Conservation (phyloP, 1,140 invertebrate genomes). For the Drosophila varians region DNA sequence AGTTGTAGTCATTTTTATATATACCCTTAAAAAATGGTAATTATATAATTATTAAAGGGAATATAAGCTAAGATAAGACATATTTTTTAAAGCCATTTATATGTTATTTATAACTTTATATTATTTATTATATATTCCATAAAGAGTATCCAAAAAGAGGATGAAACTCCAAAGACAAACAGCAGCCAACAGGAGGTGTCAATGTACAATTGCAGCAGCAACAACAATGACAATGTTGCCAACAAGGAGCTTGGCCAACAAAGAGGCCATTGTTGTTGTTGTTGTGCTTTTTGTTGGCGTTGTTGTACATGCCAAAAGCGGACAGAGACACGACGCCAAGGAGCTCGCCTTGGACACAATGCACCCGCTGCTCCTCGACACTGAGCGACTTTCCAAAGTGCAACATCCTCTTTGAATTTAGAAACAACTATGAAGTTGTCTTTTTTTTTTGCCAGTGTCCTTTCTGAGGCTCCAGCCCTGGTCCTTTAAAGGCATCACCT, state of each 20-base stretch:
- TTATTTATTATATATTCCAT: background rate
- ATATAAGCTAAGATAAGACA: background rate
- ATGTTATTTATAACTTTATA: no score
- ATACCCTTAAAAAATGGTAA: conserved; percentile 3
- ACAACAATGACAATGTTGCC: conserved; percentile 20
- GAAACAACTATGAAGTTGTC: no score
- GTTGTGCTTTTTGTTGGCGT: conserved; percentile 44
- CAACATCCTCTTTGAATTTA: background rate
- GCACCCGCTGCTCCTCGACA: conserved; percentile 13
- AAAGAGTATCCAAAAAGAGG: background rate
- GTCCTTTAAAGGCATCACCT: background rate
- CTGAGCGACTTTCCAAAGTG: background rate
- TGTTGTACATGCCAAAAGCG: conserved; percentile 71
- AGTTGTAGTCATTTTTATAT: background rate
- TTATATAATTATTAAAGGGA: background rate
- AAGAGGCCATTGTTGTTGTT: conserved; percentile 75
- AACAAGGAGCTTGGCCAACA: conserved; percentile 56
- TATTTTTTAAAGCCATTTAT: no score
- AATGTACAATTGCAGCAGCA: conserved; percentile 75
- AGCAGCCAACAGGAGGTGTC: conserved; percentile 61
- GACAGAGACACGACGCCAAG: conserved; percentile 71
- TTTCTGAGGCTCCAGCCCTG: background rate
- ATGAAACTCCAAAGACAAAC: conserved; percentile 3
- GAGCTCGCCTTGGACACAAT: conserved; percentile 36
- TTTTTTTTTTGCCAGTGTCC: background rate